A percentile compares a stretch with the other conserved stretches of the same genome.
Conservation (phyloP, 1,140 invertebrate species). For the Halesus radiatus region DNA sequence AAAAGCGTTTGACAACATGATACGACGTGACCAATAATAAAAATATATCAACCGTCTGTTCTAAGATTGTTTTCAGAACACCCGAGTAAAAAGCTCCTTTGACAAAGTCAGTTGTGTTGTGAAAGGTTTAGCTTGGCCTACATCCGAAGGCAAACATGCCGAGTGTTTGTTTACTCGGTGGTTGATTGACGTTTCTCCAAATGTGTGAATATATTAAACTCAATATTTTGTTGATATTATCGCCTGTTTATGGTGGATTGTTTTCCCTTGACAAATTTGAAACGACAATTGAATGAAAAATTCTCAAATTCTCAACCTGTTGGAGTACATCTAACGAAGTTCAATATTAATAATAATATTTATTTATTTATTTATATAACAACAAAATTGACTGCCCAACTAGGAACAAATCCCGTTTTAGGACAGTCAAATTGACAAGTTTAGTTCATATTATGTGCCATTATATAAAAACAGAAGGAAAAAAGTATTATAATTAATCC, state of each 20-base stretch:
- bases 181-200: slow-evolving; percentile 11
- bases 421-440: no score
- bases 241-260: not conserved
- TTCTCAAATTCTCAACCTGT: no score
- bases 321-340: no score
- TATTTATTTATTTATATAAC: no score
- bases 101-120: not conserved
- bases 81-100: not conserved
- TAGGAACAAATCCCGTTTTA: no score
- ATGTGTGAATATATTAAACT: not conserved
- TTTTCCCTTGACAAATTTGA: not conserved
- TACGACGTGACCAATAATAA: not conserved
- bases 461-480: no score
- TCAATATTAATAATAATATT: no score
- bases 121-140: not conserved
- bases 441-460: no score
- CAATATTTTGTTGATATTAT: not conserved
- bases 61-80: not conserved
- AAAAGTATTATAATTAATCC: no score
- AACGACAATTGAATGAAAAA: not conserved
- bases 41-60: not conserved
- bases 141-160: not conserved
- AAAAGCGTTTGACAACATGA: not conserved
- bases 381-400: no score
- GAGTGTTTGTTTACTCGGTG: not conserved